Evolutionary conservation across 2,797 vertebrate genomes (phyloP).

Genomic region (Morelia viridis): DNA sequence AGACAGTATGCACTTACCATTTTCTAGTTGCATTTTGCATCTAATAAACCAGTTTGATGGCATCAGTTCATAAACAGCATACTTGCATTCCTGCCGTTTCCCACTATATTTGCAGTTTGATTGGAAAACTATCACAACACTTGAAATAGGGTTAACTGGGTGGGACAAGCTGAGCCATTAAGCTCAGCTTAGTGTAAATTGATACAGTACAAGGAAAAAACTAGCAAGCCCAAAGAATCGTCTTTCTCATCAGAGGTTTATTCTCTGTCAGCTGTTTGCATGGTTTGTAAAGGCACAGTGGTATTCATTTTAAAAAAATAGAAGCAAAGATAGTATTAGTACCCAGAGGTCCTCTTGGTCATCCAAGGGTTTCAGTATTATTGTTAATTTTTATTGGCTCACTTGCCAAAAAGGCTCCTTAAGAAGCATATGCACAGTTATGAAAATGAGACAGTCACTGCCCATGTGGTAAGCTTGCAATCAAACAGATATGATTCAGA

Average conservation of each 20-base stretch:
- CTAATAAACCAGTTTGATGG: not conserved
- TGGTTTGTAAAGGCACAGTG: not conserved
- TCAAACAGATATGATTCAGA: not conserved
- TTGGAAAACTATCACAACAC: slow-evolving; percentile 3
- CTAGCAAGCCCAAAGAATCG: not conserved
- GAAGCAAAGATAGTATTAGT: not conserved
- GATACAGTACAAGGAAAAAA: not conserved
- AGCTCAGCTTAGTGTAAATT: not conserved
- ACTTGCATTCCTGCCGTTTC: not conserved
- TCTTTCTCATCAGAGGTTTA: slow-evolving; percentile 15
- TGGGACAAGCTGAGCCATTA: slow-evolving; percentile 1
- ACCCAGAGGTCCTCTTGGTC: not conserved
- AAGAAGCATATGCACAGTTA: not conserved
- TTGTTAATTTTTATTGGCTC: not conserved
- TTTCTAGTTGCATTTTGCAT: not conserved
- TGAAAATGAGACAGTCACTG: not conserved
- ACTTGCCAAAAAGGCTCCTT: not conserved
- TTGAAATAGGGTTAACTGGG: not conserved
- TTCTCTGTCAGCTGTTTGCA: not conserved
- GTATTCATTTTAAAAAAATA: not conserved
- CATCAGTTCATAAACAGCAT: not conserved
- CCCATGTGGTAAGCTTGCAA: not conserved
- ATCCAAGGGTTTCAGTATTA: not conserved
- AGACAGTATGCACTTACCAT: not conserved
- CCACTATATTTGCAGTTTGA: not conserved